Evolutionary conservation across 1,140 invertebrate genomes (phyloP), one percentile per base, ranked within the genome.

Genomic region (Mizuhopecten yessoensis): DNA sequence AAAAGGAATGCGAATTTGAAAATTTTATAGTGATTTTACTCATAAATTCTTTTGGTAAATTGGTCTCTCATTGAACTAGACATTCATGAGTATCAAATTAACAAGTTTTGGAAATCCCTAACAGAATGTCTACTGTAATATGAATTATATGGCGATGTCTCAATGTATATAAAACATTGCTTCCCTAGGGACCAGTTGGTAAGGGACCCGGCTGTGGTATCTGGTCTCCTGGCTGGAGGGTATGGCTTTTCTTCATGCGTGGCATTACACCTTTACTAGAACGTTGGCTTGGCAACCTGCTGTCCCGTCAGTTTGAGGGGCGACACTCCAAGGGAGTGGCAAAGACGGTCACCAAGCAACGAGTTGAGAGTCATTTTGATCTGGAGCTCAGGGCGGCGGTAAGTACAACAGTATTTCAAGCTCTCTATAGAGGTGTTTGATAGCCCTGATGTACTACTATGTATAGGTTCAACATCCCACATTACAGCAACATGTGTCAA

Each of bases 281-380:
- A 96, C 97, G 99, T 87, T 99, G 99, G 99, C 97, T 99, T 5
- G 99, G 99, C 20, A 99, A 99, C 97, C 97, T 99, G 92, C 97
- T 99, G 10, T 99, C 99, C 0, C 97, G 99, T 92, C 99, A 99
- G 96, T 99, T 99, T 95, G 99, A 99, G 97, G 99, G 99, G 93
- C 97, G 99, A 94, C 99, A 99, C 97, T 99, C 99, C 0, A 99
- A 99, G 97, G 99, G 98, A 89, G 99, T 99, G 13, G 99, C 99
- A 0, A 99, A 99, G 97, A 99, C 99, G 3, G 99, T 99, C 0
- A 99, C 99, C 0, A 99, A 99, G 96, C 99, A 99, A 96, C 97
- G 99, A 95, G 99, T 99, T 0, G 99, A 99, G 95, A 99, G 99
- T 87, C 99, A 99, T 97, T 99, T 99, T 97, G 99, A 99, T 97